Conservation (phyloP, 2,888 invertebrate genomes). For the Leucozona laternaria region DNA sequence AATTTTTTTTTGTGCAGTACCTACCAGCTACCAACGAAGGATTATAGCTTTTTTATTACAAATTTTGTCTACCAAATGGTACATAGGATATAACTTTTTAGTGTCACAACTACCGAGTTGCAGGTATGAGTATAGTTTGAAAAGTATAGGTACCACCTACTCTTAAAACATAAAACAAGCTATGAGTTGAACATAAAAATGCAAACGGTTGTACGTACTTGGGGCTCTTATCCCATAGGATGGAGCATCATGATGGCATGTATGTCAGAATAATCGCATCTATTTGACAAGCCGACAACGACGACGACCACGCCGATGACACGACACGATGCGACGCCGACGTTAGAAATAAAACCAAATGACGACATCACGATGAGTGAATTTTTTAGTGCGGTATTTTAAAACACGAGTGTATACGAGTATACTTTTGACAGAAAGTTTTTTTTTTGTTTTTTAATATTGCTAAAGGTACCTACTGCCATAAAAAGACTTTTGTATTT, state of each 20-base stretch:
- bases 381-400: not conserved
- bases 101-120: slow-evolving; percentile 15
- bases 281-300: not conserved
- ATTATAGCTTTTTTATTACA: slow-evolving; percentile 8
- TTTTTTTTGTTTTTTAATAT: not conserved
- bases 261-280: slow-evolving; percentile 13
- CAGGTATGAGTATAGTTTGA: slow-evolving; percentile 9
- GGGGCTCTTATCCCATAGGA: not conserved
- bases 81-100: slow-evolving; percentile 8
- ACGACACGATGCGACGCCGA: too few species aligned
- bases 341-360: slow-evolving; percentile 1
- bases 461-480: not conserved
- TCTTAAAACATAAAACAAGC: slow-evolving; percentile 4
- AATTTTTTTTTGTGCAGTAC: not conserved
- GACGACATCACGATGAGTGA: not conserved
- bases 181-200: slow-evolving; percentile 8
- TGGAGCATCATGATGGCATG: slow-evolving; percentile 12
- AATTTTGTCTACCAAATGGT: slow-evolving; percentile 6
- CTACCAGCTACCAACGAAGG: not conserved
- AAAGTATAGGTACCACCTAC: not conserved
- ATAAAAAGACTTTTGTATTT: not conserved
- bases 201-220: slow-evolving; percentile 2
- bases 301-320: not conserved
- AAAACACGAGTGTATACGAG: not conserved
- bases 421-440: not conserved